Evolutionary conservation across 1,140 invertebrate species (phyloP).

Genomic region (Trichonephila clavata): DNA sequence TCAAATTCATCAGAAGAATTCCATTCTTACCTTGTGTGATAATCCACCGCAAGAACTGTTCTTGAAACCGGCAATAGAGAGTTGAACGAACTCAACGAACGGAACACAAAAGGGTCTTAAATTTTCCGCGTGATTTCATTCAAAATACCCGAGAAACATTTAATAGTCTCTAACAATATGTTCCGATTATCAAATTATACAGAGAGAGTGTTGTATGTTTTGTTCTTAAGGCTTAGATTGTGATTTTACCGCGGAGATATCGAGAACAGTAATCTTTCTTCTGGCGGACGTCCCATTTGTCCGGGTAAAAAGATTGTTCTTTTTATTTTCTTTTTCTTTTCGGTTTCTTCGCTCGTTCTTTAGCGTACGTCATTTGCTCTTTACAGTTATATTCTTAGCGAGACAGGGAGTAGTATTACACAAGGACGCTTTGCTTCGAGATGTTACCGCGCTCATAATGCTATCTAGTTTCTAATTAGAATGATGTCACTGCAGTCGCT

Average conservation of each 20-base stretch:
- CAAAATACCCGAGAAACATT: background rate
- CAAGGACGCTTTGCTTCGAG: background rate
- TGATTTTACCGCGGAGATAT: conserved; percentile 41
- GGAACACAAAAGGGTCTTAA: conserved; percentile 30
- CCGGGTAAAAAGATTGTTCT: conserved; percentile 64
- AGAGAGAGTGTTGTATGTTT: background rate
- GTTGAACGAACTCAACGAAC: background rate
- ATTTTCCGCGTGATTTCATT: conserved; percentile 44
- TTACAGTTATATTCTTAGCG: conserved; percentile 71
- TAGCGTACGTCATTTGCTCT: conserved; percentile 69
- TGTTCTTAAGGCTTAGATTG: conserved; percentile 21
- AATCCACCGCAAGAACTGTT: background rate
- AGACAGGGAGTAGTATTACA: conserved; percentile 60
- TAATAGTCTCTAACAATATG: background rate
- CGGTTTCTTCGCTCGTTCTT: conserved; percentile 32
- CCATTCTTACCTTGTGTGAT: background rate
- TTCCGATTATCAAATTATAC: background rate
- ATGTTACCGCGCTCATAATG: conserved; percentile 6
- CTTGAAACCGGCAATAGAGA: background rate
- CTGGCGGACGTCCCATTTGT: conserved; percentile 67
- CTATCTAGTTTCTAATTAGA: background rate
- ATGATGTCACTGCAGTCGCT: background rate
- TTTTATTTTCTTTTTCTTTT: conserved; percentile 51
- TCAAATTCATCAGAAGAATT: background rate
- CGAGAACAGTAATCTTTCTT: conserved; percentile 54